Evolutionary conservation across 2,113 vertebrate genomes (phyloP).

Genomic region (Malurus alboscapulatus): DNA sequence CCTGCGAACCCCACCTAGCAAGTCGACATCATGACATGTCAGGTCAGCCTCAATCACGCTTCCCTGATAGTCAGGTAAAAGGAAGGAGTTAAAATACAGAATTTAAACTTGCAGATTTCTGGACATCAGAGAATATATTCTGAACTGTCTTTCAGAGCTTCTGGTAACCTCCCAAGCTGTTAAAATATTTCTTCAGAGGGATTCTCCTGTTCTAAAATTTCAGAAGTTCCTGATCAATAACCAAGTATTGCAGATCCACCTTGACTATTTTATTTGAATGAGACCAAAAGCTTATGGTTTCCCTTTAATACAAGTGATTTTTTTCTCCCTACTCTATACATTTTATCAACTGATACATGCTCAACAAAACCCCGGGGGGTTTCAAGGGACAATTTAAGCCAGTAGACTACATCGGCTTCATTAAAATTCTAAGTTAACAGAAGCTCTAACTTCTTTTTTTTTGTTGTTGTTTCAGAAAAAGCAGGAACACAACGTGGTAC

Average conservation of each 20-base stretch:
- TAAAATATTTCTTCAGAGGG: constrained; percentile 45
- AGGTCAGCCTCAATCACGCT: constrained; percentile 87
- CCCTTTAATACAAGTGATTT: background rate
- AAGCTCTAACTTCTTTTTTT: constrained; percentile 17
- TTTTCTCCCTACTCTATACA: background rate
- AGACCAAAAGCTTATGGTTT: constrained; percentile 35
- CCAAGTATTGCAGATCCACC: background rate
- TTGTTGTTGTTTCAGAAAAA: constrained; percentile 10
- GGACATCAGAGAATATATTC: constrained; percentile 78
- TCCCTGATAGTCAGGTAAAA: constrained; percentile 96
- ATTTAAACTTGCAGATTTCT: constrained; percentile 78
- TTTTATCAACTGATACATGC: constrained; percentile 17
- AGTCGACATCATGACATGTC: constrained; percentile 87
- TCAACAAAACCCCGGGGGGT: constrained; percentile 4
- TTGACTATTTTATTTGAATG: background rate
- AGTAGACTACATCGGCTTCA: constrained; percentile 30
- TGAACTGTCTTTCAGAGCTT: constrained; percentile 77
- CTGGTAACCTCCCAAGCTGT: constrained; percentile 76
- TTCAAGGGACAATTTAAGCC: constrained; percentile 40
- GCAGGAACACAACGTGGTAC: constrained; percentile 48
- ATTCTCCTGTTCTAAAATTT: constrained; percentile 47
- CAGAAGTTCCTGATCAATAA: constrained; percentile 10
- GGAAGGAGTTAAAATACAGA: constrained; percentile 90
- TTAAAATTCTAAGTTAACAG: constrained; percentile 75
- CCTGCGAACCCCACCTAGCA: constrained; percentile 84